Evolutionary conservation across 2,888 invertebrate species (phyloP).

Genomic region (Crematogaster levior): DNA sequence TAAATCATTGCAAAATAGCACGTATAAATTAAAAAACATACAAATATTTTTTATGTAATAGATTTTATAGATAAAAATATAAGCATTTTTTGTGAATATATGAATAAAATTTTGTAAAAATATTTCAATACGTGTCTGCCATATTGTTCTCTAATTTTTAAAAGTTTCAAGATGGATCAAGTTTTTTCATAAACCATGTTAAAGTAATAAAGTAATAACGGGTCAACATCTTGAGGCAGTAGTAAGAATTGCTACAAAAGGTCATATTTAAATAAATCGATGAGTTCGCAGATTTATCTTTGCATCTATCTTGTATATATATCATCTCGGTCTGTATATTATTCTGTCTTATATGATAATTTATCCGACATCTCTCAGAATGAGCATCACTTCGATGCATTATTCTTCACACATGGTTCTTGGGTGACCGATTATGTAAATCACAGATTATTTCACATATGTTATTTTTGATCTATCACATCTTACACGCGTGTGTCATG

Average conservation of each 20-base stretch:
- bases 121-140: not conserved
- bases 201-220: conserved; percentile 36
- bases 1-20: not conserved
- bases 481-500: not conserved
- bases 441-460: not conserved
- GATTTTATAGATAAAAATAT: not conserved
- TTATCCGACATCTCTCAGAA: not conserved
- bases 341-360: not conserved
- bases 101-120: not conserved
- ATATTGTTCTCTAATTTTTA: not conserved
- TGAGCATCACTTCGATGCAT: not conserved
- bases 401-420: not conserved
- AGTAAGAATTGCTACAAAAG: not conserved
- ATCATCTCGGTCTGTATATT: not conserved
- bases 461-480: not conserved
- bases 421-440: not conserved
- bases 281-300: not conserved
- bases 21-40: not conserved
- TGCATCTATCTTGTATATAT: not conserved
- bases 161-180: not conserved
- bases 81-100: not conserved
- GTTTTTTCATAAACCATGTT: not conserved
- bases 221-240: not conserved
- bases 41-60: not conserved
- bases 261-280: conserved; percentile 6